phyloP scores from a whole-genome alignment of 1,140 invertebrate species.

The Cotesia typhae region DNA sequence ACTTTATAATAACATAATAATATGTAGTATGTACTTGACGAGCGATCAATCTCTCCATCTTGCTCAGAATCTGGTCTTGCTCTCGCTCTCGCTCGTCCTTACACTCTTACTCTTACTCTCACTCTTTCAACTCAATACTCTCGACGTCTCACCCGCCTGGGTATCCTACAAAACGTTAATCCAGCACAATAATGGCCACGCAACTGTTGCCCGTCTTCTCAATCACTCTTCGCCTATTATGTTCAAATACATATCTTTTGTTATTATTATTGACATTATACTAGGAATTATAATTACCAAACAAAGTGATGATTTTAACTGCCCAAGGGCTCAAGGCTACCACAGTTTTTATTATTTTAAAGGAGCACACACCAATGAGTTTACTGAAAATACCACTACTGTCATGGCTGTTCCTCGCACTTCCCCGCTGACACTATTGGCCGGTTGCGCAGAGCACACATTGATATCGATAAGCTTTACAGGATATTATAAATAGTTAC shows the following conservation, averaged over 20 bases:
- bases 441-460: background rate
- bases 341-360: background rate
- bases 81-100: background rate
- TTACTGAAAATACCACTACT: slow-evolving; percentile 53
- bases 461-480: too few species aligned
- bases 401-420: slow-evolving; percentile 56
- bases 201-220: background rate
- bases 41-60: background rate
- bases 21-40: background rate
- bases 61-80: background rate
- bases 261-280: background rate
- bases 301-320: too few species aligned
- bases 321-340: too few species aligned
- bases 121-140: slow-evolving; percentile 29
- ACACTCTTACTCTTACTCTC: background rate
- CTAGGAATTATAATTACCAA: background rate
- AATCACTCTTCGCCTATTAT: background rate
- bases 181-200: slow-evolving; percentile 50
- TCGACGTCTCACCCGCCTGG: slow-evolving; percentile 54
- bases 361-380: slow-evolving; percentile 27
- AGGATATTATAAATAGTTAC: too few species aligned
- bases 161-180: slow-evolving; percentile 50
- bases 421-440: slow-evolving; percentile 41
- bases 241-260: background rate
- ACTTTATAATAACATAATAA: too few species aligned